Percentiles rank a stretch among this genome's conserved stretches.
Evolutionary conservation across 2,888 invertebrate species (phyloP).

Genomic region (Nomada ferruginata): DNA sequence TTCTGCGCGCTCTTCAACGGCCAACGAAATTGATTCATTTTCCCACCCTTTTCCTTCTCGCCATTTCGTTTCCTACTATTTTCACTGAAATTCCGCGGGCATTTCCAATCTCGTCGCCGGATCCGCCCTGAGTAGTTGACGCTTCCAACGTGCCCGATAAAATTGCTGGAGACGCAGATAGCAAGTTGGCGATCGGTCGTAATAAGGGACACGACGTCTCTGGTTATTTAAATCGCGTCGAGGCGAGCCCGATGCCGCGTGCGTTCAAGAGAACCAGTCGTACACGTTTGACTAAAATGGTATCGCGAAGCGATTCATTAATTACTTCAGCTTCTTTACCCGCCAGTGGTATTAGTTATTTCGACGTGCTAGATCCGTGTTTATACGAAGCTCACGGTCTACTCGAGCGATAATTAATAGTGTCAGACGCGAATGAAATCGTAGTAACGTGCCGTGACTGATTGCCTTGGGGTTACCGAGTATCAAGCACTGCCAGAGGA

Average conservation of each 20-base stretch:
- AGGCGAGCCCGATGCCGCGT: background rate
- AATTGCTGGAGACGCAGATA: background rate
- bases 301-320: conserved; percentile 60
- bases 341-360: conserved; percentile 66
- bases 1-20: background rate
- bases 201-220: conserved; percentile 22
- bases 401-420: conserved; percentile 68
- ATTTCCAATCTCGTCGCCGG: no score
- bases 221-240: conserved; percentile 36
- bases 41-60: background rate
- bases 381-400: conserved; percentile 51
- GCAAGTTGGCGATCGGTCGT: background rate
- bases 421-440: conserved; percentile 68
- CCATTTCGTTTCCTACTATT: background rate
- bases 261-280: conserved; percentile 54
- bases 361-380: conserved; percentile 66
- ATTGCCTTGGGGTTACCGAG: conserved; percentile 66
- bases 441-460: conserved; percentile 71
- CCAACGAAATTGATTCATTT: background rate
- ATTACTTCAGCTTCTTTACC: conserved; percentile 58
- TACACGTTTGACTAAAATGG: conserved; percentile 61
- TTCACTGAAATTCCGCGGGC: no score
- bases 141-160: background rate
- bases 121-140: background rate
- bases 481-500: conserved; percentile 59